Conservation (phyloP, 2,797 vertebrate species). For the Argyrosomus regius region DNA sequence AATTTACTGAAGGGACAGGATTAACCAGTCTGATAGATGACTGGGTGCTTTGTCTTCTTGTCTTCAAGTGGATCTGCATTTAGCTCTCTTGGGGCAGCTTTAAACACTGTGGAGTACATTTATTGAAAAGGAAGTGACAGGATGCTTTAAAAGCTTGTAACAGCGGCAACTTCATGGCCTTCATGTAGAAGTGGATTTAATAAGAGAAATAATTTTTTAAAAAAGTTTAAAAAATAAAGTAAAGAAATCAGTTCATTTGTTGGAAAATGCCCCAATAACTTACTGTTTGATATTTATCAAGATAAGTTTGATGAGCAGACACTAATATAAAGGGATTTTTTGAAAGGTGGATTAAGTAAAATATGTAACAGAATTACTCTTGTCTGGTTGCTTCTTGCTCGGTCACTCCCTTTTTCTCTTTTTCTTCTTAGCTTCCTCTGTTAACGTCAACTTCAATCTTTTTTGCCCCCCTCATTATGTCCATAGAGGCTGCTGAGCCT, state of each 20-base stretch:
- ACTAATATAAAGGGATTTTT: background rate
- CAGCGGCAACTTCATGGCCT: too few species aligned
- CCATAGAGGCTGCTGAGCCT: too few species aligned
- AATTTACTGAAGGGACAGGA: conserved; percentile 55
- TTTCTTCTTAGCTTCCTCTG: too few species aligned
- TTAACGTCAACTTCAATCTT: too few species aligned
- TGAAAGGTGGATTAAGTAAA: background rate
- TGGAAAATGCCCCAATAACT: background rate
- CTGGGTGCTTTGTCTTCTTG: conserved; percentile 52
- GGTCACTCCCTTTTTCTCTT: too few species aligned
- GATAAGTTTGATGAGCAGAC: background rate
- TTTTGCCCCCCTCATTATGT: too few species aligned
- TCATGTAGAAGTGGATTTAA: background rate
- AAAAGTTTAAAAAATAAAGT: too few species aligned
- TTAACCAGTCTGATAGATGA: conserved; percentile 59
- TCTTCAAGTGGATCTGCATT: conserved; percentile 53
- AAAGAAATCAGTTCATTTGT: background rate
- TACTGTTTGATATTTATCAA: background rate
- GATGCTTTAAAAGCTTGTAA: conserved; percentile 27
- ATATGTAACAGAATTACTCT: background rate
- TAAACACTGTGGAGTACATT: conserved; percentile 25
- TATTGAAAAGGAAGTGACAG: conserved; percentile 25
- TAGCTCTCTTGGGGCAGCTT: conserved; percentile 17
- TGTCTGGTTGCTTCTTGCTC: too few species aligned
- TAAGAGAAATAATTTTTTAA: background rate